Evolutionary conservation across 2,797 vertebrate species (phyloP), one percentile per base, ranked within the genome.

Genomic region (Synanceia verrucosa): DNA sequence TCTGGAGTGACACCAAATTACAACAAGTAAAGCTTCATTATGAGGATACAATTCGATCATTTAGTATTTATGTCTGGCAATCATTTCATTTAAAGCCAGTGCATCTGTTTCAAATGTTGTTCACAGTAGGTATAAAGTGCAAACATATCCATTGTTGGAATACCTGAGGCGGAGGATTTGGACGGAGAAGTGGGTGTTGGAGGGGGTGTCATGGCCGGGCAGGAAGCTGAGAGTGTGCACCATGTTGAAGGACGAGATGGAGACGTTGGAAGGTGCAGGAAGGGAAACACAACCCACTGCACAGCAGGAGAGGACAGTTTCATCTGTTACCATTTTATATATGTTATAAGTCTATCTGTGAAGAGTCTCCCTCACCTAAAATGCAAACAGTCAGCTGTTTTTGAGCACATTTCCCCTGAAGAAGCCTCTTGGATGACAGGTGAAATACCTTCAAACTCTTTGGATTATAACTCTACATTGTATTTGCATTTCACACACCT

Each of bases 231-330:
- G 84, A 0, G 52, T 75, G 51, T 93, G 92, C 58, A 88, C 75
- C 89, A 93, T 70, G 88, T 94, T 92, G 68, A 88, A 71, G 51
- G 93, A 93, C 6, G 78, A 58, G 59, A 94, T 86, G 65, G 86
- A 83, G 39, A 93, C 73, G 0, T 76, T 89, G 76, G 71, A 34
- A 4, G 93, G 93, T 2, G 83, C 65, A 1, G 88, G 79, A 21
- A 92, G 82, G 33, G 52, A 43, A 19, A 44, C 6, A 21, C 55
- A 34, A 13, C 28, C 43, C 29, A 23, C 88, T 90, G 74, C 41
- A 70, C 48, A 56, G 23, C 44, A 28, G 7, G 29, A 65, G 14
- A 56, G 23, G 61, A 37, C n/a, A n/a, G n/a, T n/a, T n/a, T n/a
- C n/a, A n/a, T n/a, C n/a, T n/a, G n/a, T n/a, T n/a, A n/a, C n/a